Percentiles rank a stretch among this genome's conserved stretches.
phyloP scores from a whole-genome alignment of 1,140 invertebrate species.

The Zaprionus kolodkinae region DNA sequence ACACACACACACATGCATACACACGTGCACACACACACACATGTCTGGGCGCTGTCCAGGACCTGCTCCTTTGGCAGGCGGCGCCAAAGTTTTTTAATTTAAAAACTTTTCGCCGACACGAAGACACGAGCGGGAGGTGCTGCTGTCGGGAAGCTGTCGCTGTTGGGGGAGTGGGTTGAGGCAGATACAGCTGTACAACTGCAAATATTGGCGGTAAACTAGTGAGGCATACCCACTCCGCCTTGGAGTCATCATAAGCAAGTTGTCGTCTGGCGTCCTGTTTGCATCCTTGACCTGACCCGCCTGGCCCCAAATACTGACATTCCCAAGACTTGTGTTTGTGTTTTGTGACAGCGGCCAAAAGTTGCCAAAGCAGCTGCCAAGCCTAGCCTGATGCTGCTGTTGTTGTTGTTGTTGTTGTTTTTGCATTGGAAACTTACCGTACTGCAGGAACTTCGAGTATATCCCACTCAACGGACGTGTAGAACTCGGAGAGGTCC shows the following conservation, averaged over 20 bases:
- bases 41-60: slow-evolving; percentile 17
- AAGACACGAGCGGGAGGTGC: slow-evolving; percentile 7
- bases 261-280: slow-evolving; percentile 37
- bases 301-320: slow-evolving; percentile 39
- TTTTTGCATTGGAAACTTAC: slow-evolving; percentile 85
- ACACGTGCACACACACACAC: slow-evolving; percentile 1
- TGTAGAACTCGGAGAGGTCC: slow-evolving; percentile 97
- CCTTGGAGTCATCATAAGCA: slow-evolving; percentile 33
- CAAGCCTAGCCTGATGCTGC: slow-evolving; percentile 44
- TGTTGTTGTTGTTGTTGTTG: slow-evolving; percentile 19
- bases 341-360: slow-evolving; percentile 75
- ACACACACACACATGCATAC: slow-evolving; percentile 3
- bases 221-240: slow-evolving; percentile 19
- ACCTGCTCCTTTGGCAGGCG: slow-evolving; percentile 51
- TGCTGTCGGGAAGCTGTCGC: slow-evolving; percentile 1
- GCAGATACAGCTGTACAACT: slow-evolving; percentile 39
- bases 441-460: slow-evolving; percentile 96
- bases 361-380: slow-evolving; percentile 74
- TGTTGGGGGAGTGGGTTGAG: neutral
- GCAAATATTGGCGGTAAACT: slow-evolving; percentile 63
- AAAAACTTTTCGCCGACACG: slow-evolving; percentile 65
- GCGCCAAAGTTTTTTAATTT: slow-evolving; percentile 78
- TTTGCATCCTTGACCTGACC: slow-evolving; percentile 70
- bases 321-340: slow-evolving; percentile 72
- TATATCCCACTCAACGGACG: slow-evolving; percentile 99